Evolutionary conservation across 2,797 vertebrate genomes (phyloP).

Genomic region (Lagodon rhomboides): DNA sequence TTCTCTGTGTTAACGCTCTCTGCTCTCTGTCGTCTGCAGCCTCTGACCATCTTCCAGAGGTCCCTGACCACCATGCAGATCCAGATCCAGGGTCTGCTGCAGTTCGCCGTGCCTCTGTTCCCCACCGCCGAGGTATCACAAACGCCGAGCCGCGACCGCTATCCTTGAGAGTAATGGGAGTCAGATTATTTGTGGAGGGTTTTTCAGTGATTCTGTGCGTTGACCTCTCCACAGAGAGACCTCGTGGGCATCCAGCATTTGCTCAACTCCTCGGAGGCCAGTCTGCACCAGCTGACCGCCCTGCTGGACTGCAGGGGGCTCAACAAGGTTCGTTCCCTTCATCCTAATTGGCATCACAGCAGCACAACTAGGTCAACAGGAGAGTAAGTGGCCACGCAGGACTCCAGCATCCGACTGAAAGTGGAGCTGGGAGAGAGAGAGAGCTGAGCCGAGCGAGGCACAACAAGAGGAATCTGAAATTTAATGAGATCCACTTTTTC

Average conservation of each 20-base stretch:
- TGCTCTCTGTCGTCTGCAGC: conserved; percentile 79
- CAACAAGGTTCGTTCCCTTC: conserved; percentile 90
- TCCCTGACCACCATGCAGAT: conserved; percentile 96
- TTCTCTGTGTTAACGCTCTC: background rate
- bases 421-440: conserved; percentile 4
- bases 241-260: conserved; percentile 91
- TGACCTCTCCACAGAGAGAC: conserved; percentile 87
- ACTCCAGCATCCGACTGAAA: conserved; percentile 23
- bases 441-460: background rate
- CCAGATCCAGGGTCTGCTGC: conserved; percentile 91
- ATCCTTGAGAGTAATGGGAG: background rate
- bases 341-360: conserved; percentile 51
- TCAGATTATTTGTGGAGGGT: background rate
- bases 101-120: conserved; percentile 92
- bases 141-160: background rate
- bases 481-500: background rate
- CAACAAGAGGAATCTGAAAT: conserved; percentile 10
- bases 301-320: conserved; percentile 96
- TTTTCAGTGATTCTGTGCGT: conserved; percentile 8
- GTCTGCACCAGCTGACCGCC: conserved; percentile 95
- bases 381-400: conserved; percentile 38
- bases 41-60: conserved; percentile 93
- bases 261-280: conserved; percentile 92
- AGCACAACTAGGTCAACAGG: conserved; percentile 53
- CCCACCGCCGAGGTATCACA: conserved; percentile 90